Base-by-base conservation (phyloP, 2,797 vertebrate species). In the Pteropus rufus region DNA sequence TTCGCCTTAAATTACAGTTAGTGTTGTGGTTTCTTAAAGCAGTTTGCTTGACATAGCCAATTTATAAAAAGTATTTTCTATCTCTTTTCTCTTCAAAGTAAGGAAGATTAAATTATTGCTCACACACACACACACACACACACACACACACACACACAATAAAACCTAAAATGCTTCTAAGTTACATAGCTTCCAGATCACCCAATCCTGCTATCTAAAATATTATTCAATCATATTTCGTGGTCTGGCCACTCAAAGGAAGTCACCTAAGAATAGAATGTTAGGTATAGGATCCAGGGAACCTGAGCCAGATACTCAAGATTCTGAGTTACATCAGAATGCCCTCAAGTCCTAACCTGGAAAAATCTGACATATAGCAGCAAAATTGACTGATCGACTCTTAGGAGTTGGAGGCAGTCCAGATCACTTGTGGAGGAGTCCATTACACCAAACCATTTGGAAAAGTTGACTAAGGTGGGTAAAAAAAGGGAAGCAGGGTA, bases 1-100 rank as follows among this genome's bases (percentile, higher is more conserved):
- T 94, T 82, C 77, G 36, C 69, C 52, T 86, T 93, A 85, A 86
- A 69, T 93, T 83, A 86, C 16, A 91, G 87, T 89, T 18, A 76
- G 36, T 41, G 79, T 29, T 91, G 14, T 19, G 39, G 18, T 96
- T 95, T 92, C 36, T 94, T 94, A 84, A 90, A 90, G 72, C 24
- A 84, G 36, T 87, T 85, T 93, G 58, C n/a, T 85, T 76, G 46
- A 91, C 16, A 81, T n/a, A 56, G 72, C n/a, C 12, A 93, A 85
- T 82, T 34, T 94, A 18, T 70, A 81, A 58, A 72, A 41, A 76
- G 2, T 73, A 95, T 81, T 58, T 93, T 77, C 54, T 36, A 88
- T 21, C 9, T 80, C 18, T 89, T 87, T 93, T 58, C 21, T 82
- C 29, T 94, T 96, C 21, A 90, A 92, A 91, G 62, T 72, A 89